Evolutionary conservation across 2,888 invertebrate genomes (phyloP).

Genomic region (Stenchaetothrips biformis): DNA sequence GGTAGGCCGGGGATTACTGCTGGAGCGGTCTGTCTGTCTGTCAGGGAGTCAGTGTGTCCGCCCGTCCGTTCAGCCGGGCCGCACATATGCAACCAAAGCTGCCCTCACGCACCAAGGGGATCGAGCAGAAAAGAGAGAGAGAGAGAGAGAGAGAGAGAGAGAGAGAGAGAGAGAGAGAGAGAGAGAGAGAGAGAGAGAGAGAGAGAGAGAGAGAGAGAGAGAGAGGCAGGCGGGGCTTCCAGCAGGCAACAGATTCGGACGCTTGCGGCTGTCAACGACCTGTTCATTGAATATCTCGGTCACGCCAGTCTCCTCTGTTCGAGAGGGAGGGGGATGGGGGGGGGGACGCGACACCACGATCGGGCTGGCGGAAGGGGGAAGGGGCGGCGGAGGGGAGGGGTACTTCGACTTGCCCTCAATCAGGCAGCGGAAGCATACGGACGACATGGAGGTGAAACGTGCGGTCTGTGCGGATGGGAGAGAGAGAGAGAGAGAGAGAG

Average conservation of each 20-base stretch:
- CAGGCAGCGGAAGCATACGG: too few relatives aligned
- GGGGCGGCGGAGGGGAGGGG: not conserved
- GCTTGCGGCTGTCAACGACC: slow-evolving; percentile 20
- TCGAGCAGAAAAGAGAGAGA: not conserved
- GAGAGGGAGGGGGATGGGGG: not conserved
- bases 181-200: too few relatives aligned
- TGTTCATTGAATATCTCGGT: slow-evolving; percentile 23
- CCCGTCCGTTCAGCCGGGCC: not conserved
- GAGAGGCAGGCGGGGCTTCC: too few relatives aligned
- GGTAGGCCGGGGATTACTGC: not conserved
- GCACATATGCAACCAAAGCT: not conserved
- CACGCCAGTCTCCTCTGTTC: not conserved
- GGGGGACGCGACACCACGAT: slow-evolving; percentile 1
- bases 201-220: too few relatives aligned
- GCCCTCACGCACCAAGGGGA: not conserved
- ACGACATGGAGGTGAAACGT: too few relatives aligned
- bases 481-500: not conserved
- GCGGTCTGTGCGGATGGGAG: not conserved
- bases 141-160: too few relatives aligned
- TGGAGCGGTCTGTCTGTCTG: not conserved
- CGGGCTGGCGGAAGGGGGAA: not conserved
- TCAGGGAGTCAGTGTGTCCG: not conserved
- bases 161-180: too few relatives aligned
- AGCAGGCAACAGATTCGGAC: not conserved
- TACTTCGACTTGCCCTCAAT: too few relatives aligned